phyloP scores from a whole-genome alignment of 2,888 invertebrate species.

The Sialis lutaria region DNA sequence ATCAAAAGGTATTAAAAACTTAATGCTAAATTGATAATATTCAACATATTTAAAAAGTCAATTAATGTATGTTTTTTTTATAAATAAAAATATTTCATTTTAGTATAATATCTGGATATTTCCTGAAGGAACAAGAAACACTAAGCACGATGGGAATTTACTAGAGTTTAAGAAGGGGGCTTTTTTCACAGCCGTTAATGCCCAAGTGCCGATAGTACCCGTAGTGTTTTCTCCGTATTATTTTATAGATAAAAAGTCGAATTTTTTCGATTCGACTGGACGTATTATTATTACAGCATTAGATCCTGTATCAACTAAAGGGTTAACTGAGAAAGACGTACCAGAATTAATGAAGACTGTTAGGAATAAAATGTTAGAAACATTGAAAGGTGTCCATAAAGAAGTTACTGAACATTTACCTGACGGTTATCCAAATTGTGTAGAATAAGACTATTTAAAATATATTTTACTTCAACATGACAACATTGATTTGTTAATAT shows the following conservation, averaged over 20 bases:
- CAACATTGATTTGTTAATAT: too few species aligned
- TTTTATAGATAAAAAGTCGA: slow-evolving; percentile 43
- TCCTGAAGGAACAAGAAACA: slow-evolving; percentile 82
- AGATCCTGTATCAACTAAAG: neutral
- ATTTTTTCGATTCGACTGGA: slow-evolving; percentile 32
- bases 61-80: too few species aligned
- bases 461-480: too few species aligned
- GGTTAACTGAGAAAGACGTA: neutral
- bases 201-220: slow-evolving; percentile 73
- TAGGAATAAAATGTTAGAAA: too few species aligned
- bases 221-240: slow-evolving; percentile 75
- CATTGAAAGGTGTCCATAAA: neutral
- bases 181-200: slow-evolving; percentile 78
- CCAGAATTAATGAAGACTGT: neutral
- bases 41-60: too few species aligned
- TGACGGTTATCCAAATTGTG: neutral
- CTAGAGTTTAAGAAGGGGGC: slow-evolving; percentile 91
- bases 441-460: too few species aligned
- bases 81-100: too few species aligned
- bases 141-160: slow-evolving; percentile 50
- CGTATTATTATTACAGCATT: neutral
- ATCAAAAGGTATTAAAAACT: neutral
- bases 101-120: slow-evolving; percentile 69
- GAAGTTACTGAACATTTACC: slow-evolving; percentile 1
- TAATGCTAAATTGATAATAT: too few species aligned